A percentile compares a stretch with the other conserved stretches of the same genome.
Evolutionary conservation across 2,888 invertebrate species (phyloP).

Genomic region (Dynastes maya): DNA sequence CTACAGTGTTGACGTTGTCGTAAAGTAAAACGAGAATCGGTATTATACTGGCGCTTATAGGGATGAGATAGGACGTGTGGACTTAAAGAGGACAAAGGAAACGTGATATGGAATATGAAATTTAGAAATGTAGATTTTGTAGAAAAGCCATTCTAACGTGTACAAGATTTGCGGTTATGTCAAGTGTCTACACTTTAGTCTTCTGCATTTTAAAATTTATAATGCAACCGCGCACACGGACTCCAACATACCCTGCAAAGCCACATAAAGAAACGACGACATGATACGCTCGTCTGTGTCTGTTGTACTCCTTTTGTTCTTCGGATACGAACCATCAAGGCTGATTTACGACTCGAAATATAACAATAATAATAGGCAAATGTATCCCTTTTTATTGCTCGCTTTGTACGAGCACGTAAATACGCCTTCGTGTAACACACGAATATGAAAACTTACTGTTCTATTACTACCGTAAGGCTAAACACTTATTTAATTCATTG

Average conservation of each 20-base stretch:
- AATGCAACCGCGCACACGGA: slow-evolving; percentile 12
- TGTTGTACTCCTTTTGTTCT: slow-evolving; percentile 11
- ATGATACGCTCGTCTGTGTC: not conserved
- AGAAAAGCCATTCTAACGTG: slow-evolving; percentile 51
- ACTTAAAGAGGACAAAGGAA: slow-evolving; percentile 61
- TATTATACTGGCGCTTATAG: slow-evolving; percentile 56
- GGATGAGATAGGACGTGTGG: slow-evolving; percentile 57
- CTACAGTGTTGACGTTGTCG: slow-evolving; percentile 51
- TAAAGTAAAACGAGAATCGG: slow-evolving; percentile 54
- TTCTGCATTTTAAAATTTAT: slow-evolving; percentile 48
- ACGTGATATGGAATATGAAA: slow-evolving; percentile 63
- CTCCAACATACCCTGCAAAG: slow-evolving; percentile 32
- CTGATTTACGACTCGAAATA: slow-evolving; percentile 4
- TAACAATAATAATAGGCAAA: slow-evolving; percentile 6
- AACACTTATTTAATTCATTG: not conserved
- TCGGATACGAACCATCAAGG: not conserved
- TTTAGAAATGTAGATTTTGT: slow-evolving; percentile 61
- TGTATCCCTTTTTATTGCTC: not conserved
- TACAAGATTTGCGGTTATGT: slow-evolving; percentile 57
- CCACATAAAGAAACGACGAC: slow-evolving; percentile 17
- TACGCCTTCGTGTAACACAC: not conserved
- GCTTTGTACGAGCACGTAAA: not conserved
- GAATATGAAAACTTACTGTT: not conserved
- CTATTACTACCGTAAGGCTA: not conserved
- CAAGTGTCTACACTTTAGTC: slow-evolving; percentile 53